Evolutionary conservation across 2,888 invertebrate species (phyloP), one percentile per base, ranked within the genome.

Genomic region (Drosophila mulleri): DNA sequence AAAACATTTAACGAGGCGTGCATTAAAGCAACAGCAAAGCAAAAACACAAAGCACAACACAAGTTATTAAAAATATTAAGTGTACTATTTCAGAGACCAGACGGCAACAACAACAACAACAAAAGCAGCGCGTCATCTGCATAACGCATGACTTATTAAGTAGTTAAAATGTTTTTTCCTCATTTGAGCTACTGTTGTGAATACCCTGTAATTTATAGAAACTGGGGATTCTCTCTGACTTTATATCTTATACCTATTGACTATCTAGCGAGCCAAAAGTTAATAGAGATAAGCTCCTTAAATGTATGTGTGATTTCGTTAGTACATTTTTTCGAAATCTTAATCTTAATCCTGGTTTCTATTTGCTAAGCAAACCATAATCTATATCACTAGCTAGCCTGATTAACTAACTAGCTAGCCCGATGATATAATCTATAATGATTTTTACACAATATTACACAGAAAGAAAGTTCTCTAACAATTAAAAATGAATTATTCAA

Each of bases 1-100:
- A 74, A 73, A 87, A 71, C 88, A 85, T 88, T 89, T 89, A 84
- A 84, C 88, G 85, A 88, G 80, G 78, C 82, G 80, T 89, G 88
- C 89, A 84, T 84, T 72, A 80, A 89, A 69, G 42, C 52, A 82
- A 69, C 70, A 67, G 61, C 42, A 72, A 42, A 62, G 52, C 50
- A 65, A 67, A 58, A 58, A 37, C 50, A 65, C 65, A 58, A 58
- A 37, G 23, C 75, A 64, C 54, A 66, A 35, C 29, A 44, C 66
- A 50, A 50, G 32, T 71, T 74, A 74, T 82, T 79, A 83, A 84
- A 84, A 85, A 72, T 85, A 83, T 83, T 71, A 83, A 83, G 79
- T 84, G 85, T 82, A 70, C 82, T 88, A 83, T 80, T 80, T 86
- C 81, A 75, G 45, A 72, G 65, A 71, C 58, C 63, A 65, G 64